A percentile compares a stretch with the other conserved stretches of the same genome.
These are phyloP conservation scores for Emys orbicularis DNA, from an alignment of 2,797 vertebrate genomes.

Conservation along the genomic window DNA sequence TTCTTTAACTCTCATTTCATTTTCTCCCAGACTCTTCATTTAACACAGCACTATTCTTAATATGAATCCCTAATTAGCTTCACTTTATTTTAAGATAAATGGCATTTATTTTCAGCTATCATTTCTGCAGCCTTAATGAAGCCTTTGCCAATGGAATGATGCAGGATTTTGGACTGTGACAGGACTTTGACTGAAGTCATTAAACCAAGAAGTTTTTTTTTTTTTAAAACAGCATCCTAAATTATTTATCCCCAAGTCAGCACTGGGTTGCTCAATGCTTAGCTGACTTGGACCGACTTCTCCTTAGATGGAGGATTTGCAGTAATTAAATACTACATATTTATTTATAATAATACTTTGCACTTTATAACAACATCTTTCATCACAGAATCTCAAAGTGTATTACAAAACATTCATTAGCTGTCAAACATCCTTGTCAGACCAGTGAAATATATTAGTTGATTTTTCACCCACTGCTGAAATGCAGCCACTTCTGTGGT, in stretches of 20 bases:
- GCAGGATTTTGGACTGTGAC: conserved; percentile 66
- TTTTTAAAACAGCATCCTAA: conserved; percentile 4
- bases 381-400: conserved; percentile 32
- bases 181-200: conserved; percentile 60
- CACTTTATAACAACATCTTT: conserved; percentile 37
- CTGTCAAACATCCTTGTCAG: conserved; percentile 6
- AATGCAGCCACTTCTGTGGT: not conserved
- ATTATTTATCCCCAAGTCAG: conserved; percentile 67
- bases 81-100: conserved; percentile 30
- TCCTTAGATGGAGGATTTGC: conserved; percentile 49
- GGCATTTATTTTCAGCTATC: conserved; percentile 24
- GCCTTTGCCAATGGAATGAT: conserved; percentile 45
- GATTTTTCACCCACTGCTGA: conserved; percentile 5
- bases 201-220: conserved; percentile 54
- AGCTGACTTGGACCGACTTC: conserved; percentile 52
- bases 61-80: conserved; percentile 48
- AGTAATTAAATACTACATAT: conserved; percentile 9
- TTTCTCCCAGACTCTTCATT: conserved; percentile 41
- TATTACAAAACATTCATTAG: conserved; percentile 34
- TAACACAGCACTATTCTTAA: conserved; percentile 36
- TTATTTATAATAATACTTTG: conserved; percentile 1
- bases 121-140: conserved; percentile 42
- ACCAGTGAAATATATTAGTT: not conserved
- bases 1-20: conserved; percentile 53
- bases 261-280: conserved; percentile 42